Base-by-base conservation (phyloP, 2,888 invertebrate species). In the Aplocera efformata region DNA sequence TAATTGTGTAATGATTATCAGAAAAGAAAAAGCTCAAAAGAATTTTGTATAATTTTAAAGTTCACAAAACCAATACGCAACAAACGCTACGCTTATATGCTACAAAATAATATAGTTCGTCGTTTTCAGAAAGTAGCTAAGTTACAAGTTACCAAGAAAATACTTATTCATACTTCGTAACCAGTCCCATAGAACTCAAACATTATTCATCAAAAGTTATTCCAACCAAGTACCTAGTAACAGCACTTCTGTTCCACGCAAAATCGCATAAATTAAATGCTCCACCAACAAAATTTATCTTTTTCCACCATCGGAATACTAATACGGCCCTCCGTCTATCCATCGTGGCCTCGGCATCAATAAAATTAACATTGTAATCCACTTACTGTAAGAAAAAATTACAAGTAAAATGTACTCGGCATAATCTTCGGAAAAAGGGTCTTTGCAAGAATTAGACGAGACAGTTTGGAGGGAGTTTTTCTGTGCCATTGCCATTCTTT, bases 321-420 rank as follows among this genome's bases (percentile, higher is more conserved):
- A 85, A 86, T 84, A 79, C 66, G 55, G 59, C 63, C 64, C 69
- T 44, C 45, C 46, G 67, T 74, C 75, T 75, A 76, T 76, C 65
- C 77, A 70, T 78, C 58, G 77, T 67, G 68, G 77, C 66, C 67
- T 72, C 63, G 63, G 76, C 83, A 81, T 84, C 84, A 81, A 83
- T 85, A 80, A 86, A 86, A 86, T 86, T 85, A 85, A 84, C 84
- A 85, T 85, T 78, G 79, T 86, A 82, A 85, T 85, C 84, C 78
- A 83, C 80, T 85, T 84, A 82, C 66, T 72, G 72, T 71, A 67
- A 60, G 68, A 76, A 79, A 68, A 84, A 78, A 78, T 74, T 77
- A 74, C 75, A 73, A 70, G 72, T 60, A 67, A 76, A 71, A 67
- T 69, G 68, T 71, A 65, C 56, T 63, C 49, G 49, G 58, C 54